Evolutionary conservation across 2,113 vertebrate genomes (phyloP), one percentile per base, ranked within the genome.

Genomic region (Xerus inauris): DNA sequence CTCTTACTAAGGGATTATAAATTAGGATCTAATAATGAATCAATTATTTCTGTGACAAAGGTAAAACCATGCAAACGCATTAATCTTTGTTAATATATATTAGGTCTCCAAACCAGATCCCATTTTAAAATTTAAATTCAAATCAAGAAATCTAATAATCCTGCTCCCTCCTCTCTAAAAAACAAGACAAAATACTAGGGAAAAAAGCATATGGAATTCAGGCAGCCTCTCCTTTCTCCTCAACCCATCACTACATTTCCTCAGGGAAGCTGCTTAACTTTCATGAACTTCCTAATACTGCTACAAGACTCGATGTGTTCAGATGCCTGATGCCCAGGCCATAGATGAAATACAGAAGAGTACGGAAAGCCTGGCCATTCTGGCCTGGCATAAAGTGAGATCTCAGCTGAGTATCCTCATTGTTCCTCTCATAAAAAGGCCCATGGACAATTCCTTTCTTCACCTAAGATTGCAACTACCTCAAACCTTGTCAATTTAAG

Each of bases 71-170:
- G 19, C 35, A 85, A 86, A 76, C 17, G 26, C n/a, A 40, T 22
- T 45, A 17, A 32, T 81, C 73, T 86, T 90, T 42, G 30, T 54
- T 32, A 92, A 51, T 9, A 84, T 6, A 92, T 45, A 71, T 20
- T 24, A 89, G 8, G 6, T 71, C 59, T 86, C 85, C 75, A 89
- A 84, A 72, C 54, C 49, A 38, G 45, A 62, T 42, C 40, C 59
- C 20, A 84, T 40, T 79, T 22, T 95, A 51, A 73, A 76, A 59
- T 45, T 81, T 59, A 80, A 90, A 92, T 72, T 59, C 51, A 87
- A 91, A 85, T 59, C 32, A 47, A 72, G 8, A 80, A 92, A 79
- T 16, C 57, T 73, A 85, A 84, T n/a, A 77, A 72, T 85, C 91
- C 77, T 71, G 49, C 22, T 64, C 38, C 42, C 32, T 76, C 42